Conservation (phyloP, 2,113 vertebrate genomes). For the Caloenas nicobarica region DNA sequence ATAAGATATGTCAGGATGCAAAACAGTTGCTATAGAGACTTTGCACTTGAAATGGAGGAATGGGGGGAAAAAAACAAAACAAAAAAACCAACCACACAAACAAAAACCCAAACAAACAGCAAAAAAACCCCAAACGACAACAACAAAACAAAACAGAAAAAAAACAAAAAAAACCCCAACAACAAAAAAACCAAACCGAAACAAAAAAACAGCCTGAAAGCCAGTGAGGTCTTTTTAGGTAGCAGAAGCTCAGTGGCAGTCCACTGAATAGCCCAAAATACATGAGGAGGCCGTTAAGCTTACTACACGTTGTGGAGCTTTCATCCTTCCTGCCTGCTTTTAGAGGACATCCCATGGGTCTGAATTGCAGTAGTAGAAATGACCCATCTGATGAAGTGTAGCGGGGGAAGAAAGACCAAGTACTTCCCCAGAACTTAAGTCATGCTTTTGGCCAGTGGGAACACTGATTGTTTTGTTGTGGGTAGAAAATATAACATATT, state of each 20-base stretch:
- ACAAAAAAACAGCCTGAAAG: not conserved
- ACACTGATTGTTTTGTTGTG: not conserved
- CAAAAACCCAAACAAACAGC: not conserved
- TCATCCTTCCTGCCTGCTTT: not conserved
- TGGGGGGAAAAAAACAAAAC: accelerated
- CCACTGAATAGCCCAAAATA: not conserved
- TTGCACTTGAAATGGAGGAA: not conserved
- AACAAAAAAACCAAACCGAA: not conserved
- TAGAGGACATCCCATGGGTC: not conserved
- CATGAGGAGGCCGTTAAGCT: not conserved
- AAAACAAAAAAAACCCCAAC: too few species aligned
- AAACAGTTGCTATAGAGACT: not conserved
- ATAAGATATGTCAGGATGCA: not conserved
- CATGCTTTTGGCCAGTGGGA: not conserved
- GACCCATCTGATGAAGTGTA: not conserved
- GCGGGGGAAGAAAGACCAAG: not conserved
- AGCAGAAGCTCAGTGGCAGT: not conserved
- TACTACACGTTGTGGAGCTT: not conserved
- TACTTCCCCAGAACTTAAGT: not conserved
- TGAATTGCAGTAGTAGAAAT: not conserved
- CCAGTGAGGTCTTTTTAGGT: not conserved
- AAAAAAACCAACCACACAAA: not conserved
- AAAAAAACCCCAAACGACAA: not conserved
- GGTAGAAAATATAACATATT: not conserved
- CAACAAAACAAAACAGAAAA: too few species aligned